Evolutionary conservation across 2,797 vertebrate species (phyloP), one percentile per base, ranked within the genome.

Genomic region (Gorsachius magnificus): DNA sequence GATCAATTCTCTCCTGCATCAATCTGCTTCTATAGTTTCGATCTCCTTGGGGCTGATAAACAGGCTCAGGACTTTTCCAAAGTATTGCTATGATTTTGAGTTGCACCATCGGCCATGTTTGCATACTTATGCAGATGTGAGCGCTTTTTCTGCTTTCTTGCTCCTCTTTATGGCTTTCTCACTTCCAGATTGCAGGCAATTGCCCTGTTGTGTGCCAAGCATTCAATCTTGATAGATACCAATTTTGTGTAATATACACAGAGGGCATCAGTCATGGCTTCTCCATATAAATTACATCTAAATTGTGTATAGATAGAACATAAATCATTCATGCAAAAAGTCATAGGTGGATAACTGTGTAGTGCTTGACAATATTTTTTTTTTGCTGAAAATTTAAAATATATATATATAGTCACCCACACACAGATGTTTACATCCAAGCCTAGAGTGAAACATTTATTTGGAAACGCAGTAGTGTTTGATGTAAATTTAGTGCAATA

Each of bases 261-360:
- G 74, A 95, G 76, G 69, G 63, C 41, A 89, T 70, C 76, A 1
- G 2, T 90, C 94, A 77, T 75, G 64, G 35, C 54, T 91, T 80
- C 87, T 92, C 83, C 65, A 56, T 63, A 56, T 46, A 93, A 94
- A 92, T 97, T 89, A 88, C 54, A 94, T 48, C 65, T 76, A 81
- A 84, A 86, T 45, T 63, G 28, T 51, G 45, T 43, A 35, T 36
- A 84, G 38, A 56, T 38, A 31, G 66, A 61, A 61, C 19, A 92
- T 79, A 94, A 95, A 96, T 91, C 53, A 83, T 80, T 89, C 82
- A 91, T 66, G 70, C 68, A 83, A 76, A 56, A 83, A 94, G 70
- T n/a, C 71, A 95, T 4, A 89, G 79, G 68, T 92, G 77, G 81
- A 38, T 78, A 79, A 65, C 57, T n/a, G 19, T 0, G 0, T 15